Conservation (phyloP, 2,113 vertebrate genomes). For the Oceanites oceanicus region DNA sequence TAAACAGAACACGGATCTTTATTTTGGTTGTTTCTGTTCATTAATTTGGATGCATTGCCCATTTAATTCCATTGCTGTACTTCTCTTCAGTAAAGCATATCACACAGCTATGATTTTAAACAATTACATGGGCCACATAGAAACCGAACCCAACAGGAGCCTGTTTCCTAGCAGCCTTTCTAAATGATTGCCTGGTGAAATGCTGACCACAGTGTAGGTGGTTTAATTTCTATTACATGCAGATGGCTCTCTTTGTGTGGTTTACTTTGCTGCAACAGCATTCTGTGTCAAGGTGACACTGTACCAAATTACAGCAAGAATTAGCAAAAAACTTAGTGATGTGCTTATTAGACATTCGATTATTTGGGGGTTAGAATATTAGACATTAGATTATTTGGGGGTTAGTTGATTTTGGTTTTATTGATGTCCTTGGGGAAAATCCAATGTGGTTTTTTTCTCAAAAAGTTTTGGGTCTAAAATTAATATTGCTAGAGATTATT, state of each 20-base stretch:
- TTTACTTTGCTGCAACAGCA: neutral
- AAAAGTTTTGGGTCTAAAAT: neutral
- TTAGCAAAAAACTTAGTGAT: neutral
- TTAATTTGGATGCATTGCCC: neutral
- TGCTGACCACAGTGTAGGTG: accelerated
- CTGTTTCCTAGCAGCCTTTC: neutral
- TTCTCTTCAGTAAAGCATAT: neutral
- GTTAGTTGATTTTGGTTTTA: neutral
- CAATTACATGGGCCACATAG: neutral
- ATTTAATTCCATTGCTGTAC: neutral
- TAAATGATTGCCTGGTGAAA: neutral
- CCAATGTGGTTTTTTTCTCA: neutral
- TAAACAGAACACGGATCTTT: neutral
- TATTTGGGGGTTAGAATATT: neutral
- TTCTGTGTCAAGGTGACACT: slow-evolving; percentile 32
- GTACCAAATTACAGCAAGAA: neutral
- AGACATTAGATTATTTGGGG: neutral
- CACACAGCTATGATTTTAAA: neutral
- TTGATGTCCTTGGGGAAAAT: neutral
- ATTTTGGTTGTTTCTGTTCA: neutral
- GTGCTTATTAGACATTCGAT: neutral
- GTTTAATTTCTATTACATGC: neutral
- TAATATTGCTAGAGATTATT: neutral
- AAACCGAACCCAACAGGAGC: neutral
- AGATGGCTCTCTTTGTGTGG: neutral